A percentile compares a stretch with the other conserved stretches of the same genome.
Evolutionary conservation across 2,797 vertebrate species (phyloP).

Genomic region (Siniperca undulata): DNA sequence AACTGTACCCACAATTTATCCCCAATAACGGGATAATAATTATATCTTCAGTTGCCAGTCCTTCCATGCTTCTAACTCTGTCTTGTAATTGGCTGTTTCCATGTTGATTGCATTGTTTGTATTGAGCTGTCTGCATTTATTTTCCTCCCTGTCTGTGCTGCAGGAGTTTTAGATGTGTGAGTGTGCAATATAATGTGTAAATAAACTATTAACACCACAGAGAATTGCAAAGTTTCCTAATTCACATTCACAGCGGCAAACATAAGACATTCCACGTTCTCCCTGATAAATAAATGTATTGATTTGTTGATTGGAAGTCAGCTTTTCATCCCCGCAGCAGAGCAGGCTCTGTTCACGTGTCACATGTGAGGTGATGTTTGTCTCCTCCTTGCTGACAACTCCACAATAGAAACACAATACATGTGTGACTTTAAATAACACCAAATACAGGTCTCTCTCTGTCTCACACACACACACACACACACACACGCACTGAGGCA

Average conservation of each 20-base stretch:
- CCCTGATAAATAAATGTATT: conserved; percentile 41
- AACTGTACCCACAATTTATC: conserved; percentile 10
- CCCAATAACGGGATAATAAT: conserved; percentile 42
- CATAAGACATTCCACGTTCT: conserved; percentile 15
- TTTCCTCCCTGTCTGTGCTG: conserved; percentile 25
- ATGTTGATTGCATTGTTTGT: conserved; percentile 51
- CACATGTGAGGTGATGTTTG: conserved; percentile 17
- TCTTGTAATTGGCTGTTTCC: conserved; percentile 54
- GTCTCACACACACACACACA: conserved; percentile 23
- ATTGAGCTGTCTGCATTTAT: conserved; percentile 23
- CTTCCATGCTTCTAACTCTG: conserved; percentile 31
- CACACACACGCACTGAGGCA: conserved; percentile 52
- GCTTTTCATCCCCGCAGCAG: conserved; percentile 1
- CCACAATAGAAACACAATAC: conserved; percentile 26
- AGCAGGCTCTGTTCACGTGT: conserved; percentile 10
- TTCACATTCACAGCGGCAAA: conserved; percentile 32
- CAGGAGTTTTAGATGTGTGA: conserved; percentile 38
- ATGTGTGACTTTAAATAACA: conserved; percentile 53
- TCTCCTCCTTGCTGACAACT: not conserved
- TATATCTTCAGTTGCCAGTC: conserved; percentile 36
- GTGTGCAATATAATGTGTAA: conserved; percentile 42
- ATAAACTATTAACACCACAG: conserved; percentile 40
- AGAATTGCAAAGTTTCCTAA: conserved; percentile 29
- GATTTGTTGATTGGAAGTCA: conserved; percentile 38
- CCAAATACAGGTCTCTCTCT: conserved; percentile 15